Conservation (phyloP, 2,888 invertebrate genomes). For the Apoderus coryli region DNA sequence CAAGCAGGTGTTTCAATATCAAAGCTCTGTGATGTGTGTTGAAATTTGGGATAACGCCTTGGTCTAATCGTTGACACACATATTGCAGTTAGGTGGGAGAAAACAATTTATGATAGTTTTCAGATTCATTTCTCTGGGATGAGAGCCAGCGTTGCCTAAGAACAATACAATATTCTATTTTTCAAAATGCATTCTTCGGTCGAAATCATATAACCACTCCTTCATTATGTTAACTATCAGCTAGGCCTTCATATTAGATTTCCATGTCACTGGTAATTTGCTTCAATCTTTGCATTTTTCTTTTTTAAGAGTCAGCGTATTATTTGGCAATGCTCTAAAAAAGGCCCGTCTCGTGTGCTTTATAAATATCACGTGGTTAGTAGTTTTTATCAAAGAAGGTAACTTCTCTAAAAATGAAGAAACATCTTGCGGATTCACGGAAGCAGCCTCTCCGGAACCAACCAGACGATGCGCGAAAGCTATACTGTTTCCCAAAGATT, state of each 20-base stretch:
- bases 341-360: conserved; percentile 8
- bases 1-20: neutral
- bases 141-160: conserved; percentile 5
- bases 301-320: conserved; percentile 7
- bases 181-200: conserved; percentile 4
- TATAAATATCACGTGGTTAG: conserved; percentile 7
- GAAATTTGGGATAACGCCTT: conserved; percentile 5
- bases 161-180: conserved; percentile 5
- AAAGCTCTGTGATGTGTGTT: neutral
- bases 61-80: neutral
- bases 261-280: conserved; percentile 9
- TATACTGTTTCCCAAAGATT: too few species aligned
- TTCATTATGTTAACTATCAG: conserved; percentile 8
- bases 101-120: conserved; percentile 2
- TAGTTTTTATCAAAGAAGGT: conserved; percentile 7
- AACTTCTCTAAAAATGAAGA: conserved; percentile 2
- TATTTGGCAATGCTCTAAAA: conserved; percentile 7
- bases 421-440: conserved; percentile 6
- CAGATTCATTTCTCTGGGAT: conserved; percentile 2
- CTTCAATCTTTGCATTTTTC: conserved; percentile 7
- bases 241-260: conserved; percentile 7
- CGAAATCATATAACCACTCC: conserved; percentile 5
- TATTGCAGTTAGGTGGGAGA: conserved; percentile 1
- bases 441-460: conserved; percentile 7
- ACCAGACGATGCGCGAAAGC: conserved; percentile 1